Percentiles rank a stretch among this genome's conserved stretches.
phyloP scores from a whole-genome alignment of 2,888 invertebrate genomes.

The Drosophila prolongata region DNA sequence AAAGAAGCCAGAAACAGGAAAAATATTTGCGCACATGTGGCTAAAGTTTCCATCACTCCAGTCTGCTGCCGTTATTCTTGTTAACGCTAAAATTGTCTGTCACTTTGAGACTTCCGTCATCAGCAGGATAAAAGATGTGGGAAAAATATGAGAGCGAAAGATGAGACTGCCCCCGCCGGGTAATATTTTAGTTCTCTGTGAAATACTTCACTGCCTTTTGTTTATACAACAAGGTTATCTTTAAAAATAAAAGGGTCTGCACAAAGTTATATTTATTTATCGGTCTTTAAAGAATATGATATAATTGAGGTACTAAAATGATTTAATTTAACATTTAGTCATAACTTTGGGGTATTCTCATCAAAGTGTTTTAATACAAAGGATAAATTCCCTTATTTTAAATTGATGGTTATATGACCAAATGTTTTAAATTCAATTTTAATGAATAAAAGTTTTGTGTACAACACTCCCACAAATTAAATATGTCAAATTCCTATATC shows the following conservation, averaged over 20 bases:
- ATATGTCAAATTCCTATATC: too few relatives aligned
- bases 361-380: too few relatives aligned
- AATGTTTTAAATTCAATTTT: too few relatives aligned
- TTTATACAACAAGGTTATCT: conserved; percentile 13
- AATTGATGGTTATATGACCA: too few relatives aligned
- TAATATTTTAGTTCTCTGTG: conserved; percentile 8
- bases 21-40: conserved; percentile 63
- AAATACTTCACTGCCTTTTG: conserved; percentile 6
- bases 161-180: conserved; percentile 13
- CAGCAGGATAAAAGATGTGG: conserved; percentile 25
- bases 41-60: conserved; percentile 39
- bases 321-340: too few relatives aligned
- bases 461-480: too few relatives aligned
- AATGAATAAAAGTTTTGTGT: too few relatives aligned
- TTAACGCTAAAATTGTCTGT: conserved; percentile 75
- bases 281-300: too few relatives aligned
- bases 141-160: conserved; percentile 13
- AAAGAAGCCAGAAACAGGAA: conserved; percentile 18
- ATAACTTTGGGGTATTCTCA: too few relatives aligned
- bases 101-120: conserved; percentile 73
- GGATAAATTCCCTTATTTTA: too few relatives aligned
- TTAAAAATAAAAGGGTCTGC: background rate
- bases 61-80: conserved; percentile 51
- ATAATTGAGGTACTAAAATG: too few relatives aligned
- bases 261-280: background rate